Evolutionary conservation across 1,140 invertebrate genomes (phyloP), one percentile per base, ranked within the genome.

Genomic region (Helicoverpa armigera): DNA sequence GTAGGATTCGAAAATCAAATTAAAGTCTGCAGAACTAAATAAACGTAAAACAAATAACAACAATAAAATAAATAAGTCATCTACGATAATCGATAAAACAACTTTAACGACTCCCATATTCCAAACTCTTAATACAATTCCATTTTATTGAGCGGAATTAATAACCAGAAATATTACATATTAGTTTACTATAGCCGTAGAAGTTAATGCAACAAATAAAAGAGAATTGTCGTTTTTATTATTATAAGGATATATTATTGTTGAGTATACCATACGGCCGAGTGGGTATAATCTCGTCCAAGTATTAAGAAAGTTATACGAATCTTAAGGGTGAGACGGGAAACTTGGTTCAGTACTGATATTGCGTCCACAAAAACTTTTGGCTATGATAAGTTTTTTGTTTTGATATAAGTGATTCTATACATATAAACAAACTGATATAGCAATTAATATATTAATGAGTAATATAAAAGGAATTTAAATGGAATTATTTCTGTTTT

Each of bases 231-330:
- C 87, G 87, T 90, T 92, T 91, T 93, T 94, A 92, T 90, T 92
- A 93, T 94, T 90, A 93, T 92, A 90, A 85, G 83, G 83, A 89
- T 92, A 89, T 88, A 87, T 43, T 43, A 43, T 89, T 84, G 82
- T 83, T 50, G 80, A 86, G 83, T 88, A 83, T 82, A 86, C 85
- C 86, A 90, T 91, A 93, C 87, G 89, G 87, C 74, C 81, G 83
- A 86, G 83, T 87, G 85, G 85, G 85, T 87, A 89, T 91, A 92
- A 92, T 93, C 89, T 92, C 81, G 86, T 86, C 80, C 80, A 87
- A 87, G 89, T 94, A 94, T 94, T 94, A 93, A 89, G 88, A 94
- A 94, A 94, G 90, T 94, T 94, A 88, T 89, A 87, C 86, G 86
- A 92, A 91, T 92, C 87, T 93, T 90, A 92, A 90, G 90, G 88